Evolutionary conservation across 2,888 invertebrate species (phyloP).

Genomic region (Allolobophora icterica): DNA sequence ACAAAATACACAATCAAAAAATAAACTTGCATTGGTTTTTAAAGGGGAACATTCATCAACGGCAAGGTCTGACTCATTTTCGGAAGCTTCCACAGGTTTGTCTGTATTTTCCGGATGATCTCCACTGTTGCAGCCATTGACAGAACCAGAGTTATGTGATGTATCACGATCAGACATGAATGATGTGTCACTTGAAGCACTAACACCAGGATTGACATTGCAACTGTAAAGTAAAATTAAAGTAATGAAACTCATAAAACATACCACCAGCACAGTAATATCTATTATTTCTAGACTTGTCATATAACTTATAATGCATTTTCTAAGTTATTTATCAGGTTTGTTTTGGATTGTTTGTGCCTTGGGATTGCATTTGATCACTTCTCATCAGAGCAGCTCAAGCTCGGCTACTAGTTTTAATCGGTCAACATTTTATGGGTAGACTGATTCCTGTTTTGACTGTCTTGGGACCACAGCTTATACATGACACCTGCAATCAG

Average conservation of each 20-base stretch:
- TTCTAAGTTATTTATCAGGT: background rate
- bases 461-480: too few species aligned
- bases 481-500: too few species aligned
- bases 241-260: background rate
- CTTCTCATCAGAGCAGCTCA: background rate
- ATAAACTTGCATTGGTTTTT: constrained; percentile 32
- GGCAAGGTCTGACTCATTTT: background rate
- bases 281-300: background rate
- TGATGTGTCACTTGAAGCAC: background rate
- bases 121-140: background rate
- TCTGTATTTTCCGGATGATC: background rate
- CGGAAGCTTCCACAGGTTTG: constrained; percentile 3
- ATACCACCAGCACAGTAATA: background rate
- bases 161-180: constrained; percentile 12
- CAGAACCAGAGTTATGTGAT: background rate
- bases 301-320: background rate
- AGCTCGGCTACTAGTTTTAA: too few species aligned
- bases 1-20: background rate
- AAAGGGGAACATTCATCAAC: background rate
- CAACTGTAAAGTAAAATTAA: background rate
- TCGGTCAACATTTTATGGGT: too few species aligned
- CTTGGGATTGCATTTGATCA: background rate
- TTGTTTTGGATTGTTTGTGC: background rate
- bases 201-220: background rate
- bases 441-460: too few species aligned